phyloP scores from a whole-genome alignment of 2,113 vertebrate genomes.

The Festucalex cinctus region DNA sequence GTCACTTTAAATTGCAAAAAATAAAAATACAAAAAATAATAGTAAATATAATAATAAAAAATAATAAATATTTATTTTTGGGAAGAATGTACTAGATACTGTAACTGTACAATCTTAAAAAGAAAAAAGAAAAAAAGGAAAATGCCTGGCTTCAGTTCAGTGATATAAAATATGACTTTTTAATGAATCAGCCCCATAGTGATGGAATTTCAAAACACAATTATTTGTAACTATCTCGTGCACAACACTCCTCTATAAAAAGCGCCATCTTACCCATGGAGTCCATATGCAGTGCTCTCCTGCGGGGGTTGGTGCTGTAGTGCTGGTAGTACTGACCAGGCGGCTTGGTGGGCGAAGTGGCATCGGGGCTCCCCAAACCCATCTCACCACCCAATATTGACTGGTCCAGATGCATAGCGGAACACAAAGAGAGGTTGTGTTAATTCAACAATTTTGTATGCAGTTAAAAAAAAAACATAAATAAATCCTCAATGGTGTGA shows the following conservation, averaged over 20 bases:
- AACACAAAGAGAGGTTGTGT: constrained; percentile 12
- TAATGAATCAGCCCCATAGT: no score
- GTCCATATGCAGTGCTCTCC: constrained; percentile 85
- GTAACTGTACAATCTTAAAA: background rate
- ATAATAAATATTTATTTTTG: no score
- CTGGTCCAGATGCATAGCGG: constrained; percentile 28
- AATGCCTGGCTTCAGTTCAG: background rate
- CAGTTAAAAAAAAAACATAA: background rate
- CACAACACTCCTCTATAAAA: background rate
- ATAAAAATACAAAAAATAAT: no score
- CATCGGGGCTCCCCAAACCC: constrained; percentile 89
- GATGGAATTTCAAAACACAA: background rate
- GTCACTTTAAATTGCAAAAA: no score
- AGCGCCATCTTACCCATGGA: constrained; percentile 80
- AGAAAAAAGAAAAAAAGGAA: background rate
- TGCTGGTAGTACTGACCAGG: constrained; percentile 93
- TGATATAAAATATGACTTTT: background rate
- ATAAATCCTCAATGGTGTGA: background rate
- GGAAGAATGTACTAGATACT: background rate
- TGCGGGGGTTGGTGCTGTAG: constrained; percentile 85
- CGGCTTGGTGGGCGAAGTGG: constrained; percentile 88
- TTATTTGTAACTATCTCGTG: background rate
- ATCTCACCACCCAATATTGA: constrained; percentile 82
- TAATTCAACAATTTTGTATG: background rate
- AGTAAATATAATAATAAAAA: no score